Evolutionary conservation across 35 echinoderm and acorn worm genomes (phyloP).

Genomic region (Apostichopus japonicus): DNA sequence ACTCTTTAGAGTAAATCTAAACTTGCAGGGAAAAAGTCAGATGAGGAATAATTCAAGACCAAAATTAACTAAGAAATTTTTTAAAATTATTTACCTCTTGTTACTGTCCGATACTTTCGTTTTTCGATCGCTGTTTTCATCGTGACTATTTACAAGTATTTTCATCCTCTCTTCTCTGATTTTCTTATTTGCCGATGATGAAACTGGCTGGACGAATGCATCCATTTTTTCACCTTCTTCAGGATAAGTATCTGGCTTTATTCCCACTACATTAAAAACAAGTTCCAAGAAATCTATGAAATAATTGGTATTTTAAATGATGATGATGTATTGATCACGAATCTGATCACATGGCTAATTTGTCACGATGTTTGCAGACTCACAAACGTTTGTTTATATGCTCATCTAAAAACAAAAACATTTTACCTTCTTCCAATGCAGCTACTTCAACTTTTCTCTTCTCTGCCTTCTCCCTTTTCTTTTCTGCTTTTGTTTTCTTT

Average conservation of each 20-base stretch:
- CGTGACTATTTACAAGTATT: not conserved
- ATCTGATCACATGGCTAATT: too few relatives aligned
- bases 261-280: not conserved
- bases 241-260: slow-evolving; percentile 2
- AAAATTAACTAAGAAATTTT: too few relatives aligned
- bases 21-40: not conserved
- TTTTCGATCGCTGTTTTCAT: not conserved
- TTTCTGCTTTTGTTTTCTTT: slow-evolving; percentile 3
- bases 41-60: too few relatives aligned
- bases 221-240: not conserved
- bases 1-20: too few relatives aligned
- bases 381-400: too few relatives aligned
- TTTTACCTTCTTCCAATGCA: not conserved
- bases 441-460: not conserved
- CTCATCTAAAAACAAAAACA: too few relatives aligned
- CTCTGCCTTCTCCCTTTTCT: not conserved
- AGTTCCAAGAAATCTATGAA: not conserved
- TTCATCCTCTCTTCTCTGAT: slow-evolving; percentile 16
- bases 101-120: slow-evolving; percentile 2
- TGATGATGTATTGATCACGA: too few relatives aligned
- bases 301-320: too few relatives aligned
- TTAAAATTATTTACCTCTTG: not conserved
- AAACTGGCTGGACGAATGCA: not conserved
- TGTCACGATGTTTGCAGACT: too few relatives aligned
- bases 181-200: not conserved